Percentiles rank a stretch among this genome's conserved stretches.
Conservation (phyloP, 2,888 invertebrate species). For the Phanerotoma sp. region DNA sequence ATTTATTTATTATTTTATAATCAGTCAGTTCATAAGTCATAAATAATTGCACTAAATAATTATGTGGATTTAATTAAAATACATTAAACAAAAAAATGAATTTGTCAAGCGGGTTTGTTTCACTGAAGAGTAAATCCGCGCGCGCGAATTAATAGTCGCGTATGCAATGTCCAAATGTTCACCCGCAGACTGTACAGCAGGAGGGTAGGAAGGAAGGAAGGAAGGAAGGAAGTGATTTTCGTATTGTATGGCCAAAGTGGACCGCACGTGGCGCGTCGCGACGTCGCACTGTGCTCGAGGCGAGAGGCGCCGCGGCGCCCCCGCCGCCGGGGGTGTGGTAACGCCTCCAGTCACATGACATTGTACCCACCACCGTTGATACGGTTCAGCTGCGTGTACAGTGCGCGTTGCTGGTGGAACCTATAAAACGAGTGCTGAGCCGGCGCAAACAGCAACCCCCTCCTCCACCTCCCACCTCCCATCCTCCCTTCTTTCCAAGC, state of each 20-base stretch:
- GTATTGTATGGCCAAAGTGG: constrained; percentile 40
- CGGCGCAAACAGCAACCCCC: constrained; percentile 26
- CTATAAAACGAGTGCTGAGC: constrained; percentile 21
- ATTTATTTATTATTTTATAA: too few species aligned
- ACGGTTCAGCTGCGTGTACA: constrained; percentile 6
- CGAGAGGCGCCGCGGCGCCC: constrained; percentile 48
- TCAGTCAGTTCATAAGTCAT: too few species aligned
- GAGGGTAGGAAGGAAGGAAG: constrained; percentile 23
- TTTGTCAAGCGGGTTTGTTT: background rate
- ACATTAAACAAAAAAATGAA: too few species aligned
- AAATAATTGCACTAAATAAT: too few species aligned
- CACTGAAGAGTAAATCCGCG: background rate
- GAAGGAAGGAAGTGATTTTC: constrained; percentile 42
- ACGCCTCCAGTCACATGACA: constrained; percentile 54
- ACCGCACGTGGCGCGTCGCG: constrained; percentile 58
- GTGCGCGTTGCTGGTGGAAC: constrained; percentile 17
- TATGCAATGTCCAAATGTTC: background rate
- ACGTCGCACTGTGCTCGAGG: constrained; percentile 58
- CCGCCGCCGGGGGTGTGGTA: constrained; percentile 48
- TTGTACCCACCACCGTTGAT: constrained; percentile 14
- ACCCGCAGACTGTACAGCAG: background rate
- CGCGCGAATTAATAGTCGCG: constrained; percentile 8
- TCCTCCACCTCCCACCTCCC: constrained; percentile 22
- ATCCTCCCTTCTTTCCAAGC: too few species aligned
- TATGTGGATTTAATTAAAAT: too few species aligned